Evolutionary conservation across 2,797 vertebrate species (phyloP).

Genomic region (Diglossa cyanea): DNA sequence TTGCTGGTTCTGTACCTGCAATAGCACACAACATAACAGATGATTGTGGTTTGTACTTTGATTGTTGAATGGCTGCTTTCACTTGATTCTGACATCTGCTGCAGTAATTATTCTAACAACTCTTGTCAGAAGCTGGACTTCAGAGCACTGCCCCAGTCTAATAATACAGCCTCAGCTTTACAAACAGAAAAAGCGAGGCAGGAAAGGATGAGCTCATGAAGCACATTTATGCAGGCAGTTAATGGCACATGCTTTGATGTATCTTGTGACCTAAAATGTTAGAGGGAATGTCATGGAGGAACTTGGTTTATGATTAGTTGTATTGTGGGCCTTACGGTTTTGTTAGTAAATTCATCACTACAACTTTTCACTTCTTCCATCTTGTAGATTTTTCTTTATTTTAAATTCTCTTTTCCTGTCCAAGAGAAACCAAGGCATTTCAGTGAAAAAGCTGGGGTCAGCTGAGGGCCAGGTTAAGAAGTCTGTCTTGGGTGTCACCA

Average conservation of each 20-base stretch:
- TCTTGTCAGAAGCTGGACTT: neutral
- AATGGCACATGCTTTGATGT: neutral
- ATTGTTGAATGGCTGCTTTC: neutral
- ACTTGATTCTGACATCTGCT: neutral
- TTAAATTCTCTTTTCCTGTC: neutral
- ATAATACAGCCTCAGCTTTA: neutral
- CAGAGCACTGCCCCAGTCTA: neutral
- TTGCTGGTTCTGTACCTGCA: constrained; percentile 31
- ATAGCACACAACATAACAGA: neutral
- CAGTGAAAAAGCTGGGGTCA: neutral
- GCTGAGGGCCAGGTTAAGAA: neutral
- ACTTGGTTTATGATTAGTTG: neutral
- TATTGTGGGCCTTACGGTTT: neutral
- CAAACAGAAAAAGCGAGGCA: neutral
- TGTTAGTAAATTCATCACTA: neutral
- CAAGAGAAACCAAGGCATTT: neutral
- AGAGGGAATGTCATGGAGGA: neutral
- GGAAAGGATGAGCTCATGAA: neutral
- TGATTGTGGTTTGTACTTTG: neutral
- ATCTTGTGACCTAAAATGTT: neutral
- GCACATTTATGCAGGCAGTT: neutral
- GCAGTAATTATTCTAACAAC: neutral
- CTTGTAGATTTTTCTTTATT: neutral
- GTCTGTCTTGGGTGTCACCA: neutral
- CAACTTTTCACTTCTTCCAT: neutral